Conservation (phyloP, 2,797 vertebrate species). For the Argentina silus region DNA sequence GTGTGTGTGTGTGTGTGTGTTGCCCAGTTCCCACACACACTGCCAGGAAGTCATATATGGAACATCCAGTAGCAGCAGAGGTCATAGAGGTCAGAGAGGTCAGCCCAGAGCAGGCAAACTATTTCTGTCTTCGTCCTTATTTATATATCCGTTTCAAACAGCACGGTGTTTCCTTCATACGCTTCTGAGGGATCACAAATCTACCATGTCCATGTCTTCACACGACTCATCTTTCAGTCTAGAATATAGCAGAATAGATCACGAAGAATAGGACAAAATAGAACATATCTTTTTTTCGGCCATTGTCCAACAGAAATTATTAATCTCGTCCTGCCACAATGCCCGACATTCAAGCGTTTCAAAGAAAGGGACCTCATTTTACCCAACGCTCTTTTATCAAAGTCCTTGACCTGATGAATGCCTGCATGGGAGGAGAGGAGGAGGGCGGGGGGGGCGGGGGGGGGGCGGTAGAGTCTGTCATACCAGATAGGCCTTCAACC, state of each 20-base stretch:
- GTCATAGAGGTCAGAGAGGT: constrained; percentile 44
- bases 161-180: not conserved
- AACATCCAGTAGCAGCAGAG: constrained; percentile 28
- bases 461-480: constrained; percentile 47
- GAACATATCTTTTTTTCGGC: too few relatives aligned
- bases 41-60: too few relatives aligned
- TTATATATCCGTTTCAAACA: not conserved
- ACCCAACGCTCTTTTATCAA: constrained; percentile 34
- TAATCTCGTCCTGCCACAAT: not conserved
- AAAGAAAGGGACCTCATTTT: constrained; percentile 15
- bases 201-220: not conserved
- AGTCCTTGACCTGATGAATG: constrained; percentile 38
- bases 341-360: not conserved
- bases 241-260: too few relatives aligned
- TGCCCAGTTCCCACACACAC: not conserved
- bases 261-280: too few relatives aligned
- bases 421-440: not conserved
- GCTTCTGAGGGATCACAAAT: not conserved
- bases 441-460: constrained; percentile 35
- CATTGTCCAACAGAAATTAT: too few relatives aligned
- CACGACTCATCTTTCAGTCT: too few relatives aligned
- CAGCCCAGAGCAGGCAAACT: constrained; percentile 22
- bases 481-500: constrained; percentile 66
- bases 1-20: not conserved
- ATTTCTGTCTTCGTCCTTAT: constrained; percentile 22